Conservation (phyloP, 2,113 vertebrate genomes). For the Phocoena sinus region DNA sequence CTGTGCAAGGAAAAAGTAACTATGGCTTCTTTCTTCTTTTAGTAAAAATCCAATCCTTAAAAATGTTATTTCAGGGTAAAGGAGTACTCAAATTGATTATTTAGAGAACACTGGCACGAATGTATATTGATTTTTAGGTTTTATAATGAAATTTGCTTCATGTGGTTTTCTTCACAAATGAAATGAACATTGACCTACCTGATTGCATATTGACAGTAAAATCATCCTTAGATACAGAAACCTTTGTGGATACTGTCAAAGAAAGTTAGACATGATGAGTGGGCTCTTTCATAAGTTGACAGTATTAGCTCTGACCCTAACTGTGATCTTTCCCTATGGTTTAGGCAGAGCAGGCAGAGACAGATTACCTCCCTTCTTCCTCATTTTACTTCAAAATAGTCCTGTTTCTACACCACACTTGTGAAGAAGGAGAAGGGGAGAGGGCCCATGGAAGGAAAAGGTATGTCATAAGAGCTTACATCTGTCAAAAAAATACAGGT, state of each 20-base stretch:
- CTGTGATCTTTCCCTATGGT: neutral
- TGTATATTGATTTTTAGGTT: constrained; percentile 69
- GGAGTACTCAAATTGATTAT: constrained; percentile 52
- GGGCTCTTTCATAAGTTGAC: constrained; percentile 29
- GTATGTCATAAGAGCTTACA: neutral
- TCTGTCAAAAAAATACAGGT: neutral
- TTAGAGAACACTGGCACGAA: constrained; percentile 30
- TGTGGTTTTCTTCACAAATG: constrained; percentile 71
- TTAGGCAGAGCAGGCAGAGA: neutral
- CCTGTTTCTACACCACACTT: neutral
- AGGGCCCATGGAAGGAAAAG: neutral
- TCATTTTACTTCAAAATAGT: neutral
- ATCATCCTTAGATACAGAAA: constrained; percentile 54
- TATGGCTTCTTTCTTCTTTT: neutral
- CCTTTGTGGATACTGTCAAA: constrained; percentile 38
- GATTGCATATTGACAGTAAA: constrained; percentile 70
- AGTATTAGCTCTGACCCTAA: constrained; percentile 1
- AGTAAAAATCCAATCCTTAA: constrained; percentile 41
- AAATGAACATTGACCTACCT: constrained; percentile 68
- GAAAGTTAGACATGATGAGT: constrained; percentile 49
- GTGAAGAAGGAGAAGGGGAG: neutral
- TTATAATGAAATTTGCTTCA: constrained; percentile 69
- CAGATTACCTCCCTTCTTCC: neutral
- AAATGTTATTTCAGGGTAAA: constrained; percentile 40
- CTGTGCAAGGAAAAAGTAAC: constrained; percentile 21